A percentile compares a stretch with the other conserved stretches of the same genome.
Evolutionary conservation across 64 coral and sea anemone species (phyloP).

Genomic region (Pocillopora damicornis): DNA sequence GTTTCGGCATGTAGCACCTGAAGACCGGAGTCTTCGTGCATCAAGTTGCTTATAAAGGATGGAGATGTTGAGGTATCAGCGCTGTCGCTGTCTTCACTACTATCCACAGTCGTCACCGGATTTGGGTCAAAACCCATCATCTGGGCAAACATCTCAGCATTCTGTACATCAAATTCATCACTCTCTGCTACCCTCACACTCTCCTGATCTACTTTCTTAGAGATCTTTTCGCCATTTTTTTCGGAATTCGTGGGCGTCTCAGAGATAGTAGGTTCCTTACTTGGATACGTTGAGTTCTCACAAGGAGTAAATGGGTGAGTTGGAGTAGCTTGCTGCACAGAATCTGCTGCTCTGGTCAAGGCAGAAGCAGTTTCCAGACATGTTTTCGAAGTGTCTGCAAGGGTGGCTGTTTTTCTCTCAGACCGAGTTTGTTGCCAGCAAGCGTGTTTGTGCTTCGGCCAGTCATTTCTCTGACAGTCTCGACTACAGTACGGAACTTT

Average conservation of each 20-base stretch:
- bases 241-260: background rate
- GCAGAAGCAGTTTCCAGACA: background rate
- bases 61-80: background rate
- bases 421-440: constrained; percentile 32
- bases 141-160: constrained; percentile 27
- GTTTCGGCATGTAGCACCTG: background rate
- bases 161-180: constrained; percentile 34
- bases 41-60: background rate
- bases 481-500: constrained; percentile 90
- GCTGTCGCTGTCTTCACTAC: background rate
- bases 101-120: background rate
- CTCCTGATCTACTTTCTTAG: constrained; percentile 15
- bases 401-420: background rate
- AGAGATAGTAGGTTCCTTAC: background rate
- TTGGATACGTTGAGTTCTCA: background rate
- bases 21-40: background rate
- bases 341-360: background rate
- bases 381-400: background rate
- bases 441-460: constrained; percentile 63
- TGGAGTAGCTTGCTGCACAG: background rate
- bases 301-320: background rate
- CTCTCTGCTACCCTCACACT: background rate
- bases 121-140: constrained; percentile 28
- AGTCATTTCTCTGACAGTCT: constrained; percentile 79
- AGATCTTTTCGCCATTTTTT: background rate